These are phyloP conservation scores for Apodemia zela DNA, from an alignment of 2,888 invertebrate species.

Conservation along the genomic window DNA sequence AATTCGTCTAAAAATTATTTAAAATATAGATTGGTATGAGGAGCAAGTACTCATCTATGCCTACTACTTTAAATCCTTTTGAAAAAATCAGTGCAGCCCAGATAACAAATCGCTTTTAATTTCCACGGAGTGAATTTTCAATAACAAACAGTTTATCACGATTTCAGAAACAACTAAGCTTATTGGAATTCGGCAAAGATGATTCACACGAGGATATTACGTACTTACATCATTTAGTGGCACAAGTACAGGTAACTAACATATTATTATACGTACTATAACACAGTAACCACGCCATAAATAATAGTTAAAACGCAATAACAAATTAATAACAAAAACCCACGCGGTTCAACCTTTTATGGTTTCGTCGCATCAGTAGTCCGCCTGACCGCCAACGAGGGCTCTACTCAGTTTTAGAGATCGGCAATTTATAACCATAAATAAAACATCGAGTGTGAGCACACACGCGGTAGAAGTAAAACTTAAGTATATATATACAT, in stretches of 20 bases:
- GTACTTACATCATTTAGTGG: background rate
- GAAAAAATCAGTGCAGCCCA: too few species aligned
- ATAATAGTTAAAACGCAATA: conserved; percentile 3
- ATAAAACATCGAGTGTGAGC: too few species aligned
- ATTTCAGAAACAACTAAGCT: background rate
- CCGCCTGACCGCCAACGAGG: background rate
- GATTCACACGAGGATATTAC: background rate
- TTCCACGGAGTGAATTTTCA: background rate
- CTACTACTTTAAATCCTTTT: too few species aligned
- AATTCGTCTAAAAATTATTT: too few species aligned
- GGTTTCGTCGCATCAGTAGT: background rate
- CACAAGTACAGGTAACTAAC: conserved; percentile 20
- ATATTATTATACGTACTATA: background rate
- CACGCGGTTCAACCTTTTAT: background rate
- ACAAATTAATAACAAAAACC: conserved; percentile 12
- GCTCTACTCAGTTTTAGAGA: background rate
- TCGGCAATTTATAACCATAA: too few species aligned
- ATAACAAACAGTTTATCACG: background rate
- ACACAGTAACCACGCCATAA: background rate
- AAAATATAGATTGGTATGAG: too few species aligned
- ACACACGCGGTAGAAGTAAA: too few species aligned
- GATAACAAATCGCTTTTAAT: too few species aligned
- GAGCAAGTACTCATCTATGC: too few species aligned
- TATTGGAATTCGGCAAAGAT: background rate
- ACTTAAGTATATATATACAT: too few species aligned